Conservation (phyloP, 92 coral and sea anemone species). For the Paramuricea clavata region DNA sequence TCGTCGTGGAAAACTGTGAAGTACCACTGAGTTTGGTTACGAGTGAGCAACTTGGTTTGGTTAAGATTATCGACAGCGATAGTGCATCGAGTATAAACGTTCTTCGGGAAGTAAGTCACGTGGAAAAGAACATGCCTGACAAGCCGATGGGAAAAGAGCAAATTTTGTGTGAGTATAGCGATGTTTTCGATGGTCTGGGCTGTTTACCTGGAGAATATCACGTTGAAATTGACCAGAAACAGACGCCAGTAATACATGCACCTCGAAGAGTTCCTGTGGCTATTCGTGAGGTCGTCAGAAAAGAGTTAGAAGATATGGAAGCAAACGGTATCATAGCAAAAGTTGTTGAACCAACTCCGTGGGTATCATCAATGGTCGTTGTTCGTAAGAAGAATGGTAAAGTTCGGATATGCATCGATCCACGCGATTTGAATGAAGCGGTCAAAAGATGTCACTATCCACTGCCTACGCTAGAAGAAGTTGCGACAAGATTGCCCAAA, state of each 20-base stretch:
- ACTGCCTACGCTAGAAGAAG: conserved; percentile 24
- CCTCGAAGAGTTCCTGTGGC: conserved; percentile 14
- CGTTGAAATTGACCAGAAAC: conserved; percentile 1
- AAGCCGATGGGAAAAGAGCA: conserved; percentile 1
- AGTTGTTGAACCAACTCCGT: conserved; percentile 12
- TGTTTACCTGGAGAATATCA: conserved; percentile 27
- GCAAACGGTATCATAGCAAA: conserved; percentile 6
- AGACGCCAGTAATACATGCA: conserved; percentile 23
- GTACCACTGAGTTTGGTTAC: not conserved
- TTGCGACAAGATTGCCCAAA: conserved; percentile 11
- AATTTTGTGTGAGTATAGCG: not conserved
- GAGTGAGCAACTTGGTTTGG: conserved; percentile 26
- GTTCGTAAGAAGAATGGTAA: conserved; percentile 9
- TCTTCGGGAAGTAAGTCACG: not conserved
- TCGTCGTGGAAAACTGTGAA: conserved; percentile 16
- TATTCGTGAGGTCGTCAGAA: not conserved
- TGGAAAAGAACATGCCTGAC: not conserved
- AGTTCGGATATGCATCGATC: conserved; percentile 29
- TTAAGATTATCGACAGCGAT: conserved; percentile 12
- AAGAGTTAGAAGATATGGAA: conserved; percentile 17
- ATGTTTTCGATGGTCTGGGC: conserved; percentile 8
- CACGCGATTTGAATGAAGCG: not conserved
- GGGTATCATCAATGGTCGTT: conserved; percentile 32
- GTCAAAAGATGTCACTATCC: conserved; percentile 18
- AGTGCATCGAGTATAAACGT: not conserved